Conservation (phyloP, 2,797 vertebrate species). For the Sebastes trivittatus region DNA sequence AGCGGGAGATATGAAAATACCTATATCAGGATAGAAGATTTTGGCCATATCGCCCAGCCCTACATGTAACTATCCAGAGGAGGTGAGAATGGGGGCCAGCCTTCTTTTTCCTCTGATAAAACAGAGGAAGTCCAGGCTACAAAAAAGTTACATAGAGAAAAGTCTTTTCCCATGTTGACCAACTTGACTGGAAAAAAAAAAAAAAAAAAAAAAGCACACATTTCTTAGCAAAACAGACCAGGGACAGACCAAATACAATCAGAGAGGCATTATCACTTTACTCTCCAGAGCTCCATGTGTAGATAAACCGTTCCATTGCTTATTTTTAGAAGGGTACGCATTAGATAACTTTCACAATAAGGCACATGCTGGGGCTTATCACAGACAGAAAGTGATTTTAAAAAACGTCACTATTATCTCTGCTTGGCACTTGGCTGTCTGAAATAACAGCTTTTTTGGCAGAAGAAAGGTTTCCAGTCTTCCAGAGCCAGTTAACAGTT, state of each 20-base stretch:
- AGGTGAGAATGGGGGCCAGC: background rate
- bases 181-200: background rate
- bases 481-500: background rate
- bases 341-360: slow-evolving; percentile 8
- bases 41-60: too few species aligned
- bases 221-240: slow-evolving; percentile 1
- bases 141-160: background rate
- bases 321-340: slow-evolving; percentile 32
- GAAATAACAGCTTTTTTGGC: slow-evolving; percentile 8
- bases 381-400: background rate
- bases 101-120: background rate
- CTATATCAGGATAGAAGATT: too few species aligned
- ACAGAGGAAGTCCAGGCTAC: background rate
- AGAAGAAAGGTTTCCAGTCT: background rate
- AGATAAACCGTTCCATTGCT: slow-evolving; percentile 9
- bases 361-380: slow-evolving; percentile 12
- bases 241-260: background rate
- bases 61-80: background rate
- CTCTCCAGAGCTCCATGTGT: slow-evolving; percentile 29
- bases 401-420: slow-evolving; percentile 1
- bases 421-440: background rate
- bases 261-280: slow-evolving; percentile 30
- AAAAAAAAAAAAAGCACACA: background rate
- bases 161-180: background rate
- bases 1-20: too few species aligned